Conservation (phyloP, 2,888 invertebrate genomes). For the Eristalinus aeneus region DNA sequence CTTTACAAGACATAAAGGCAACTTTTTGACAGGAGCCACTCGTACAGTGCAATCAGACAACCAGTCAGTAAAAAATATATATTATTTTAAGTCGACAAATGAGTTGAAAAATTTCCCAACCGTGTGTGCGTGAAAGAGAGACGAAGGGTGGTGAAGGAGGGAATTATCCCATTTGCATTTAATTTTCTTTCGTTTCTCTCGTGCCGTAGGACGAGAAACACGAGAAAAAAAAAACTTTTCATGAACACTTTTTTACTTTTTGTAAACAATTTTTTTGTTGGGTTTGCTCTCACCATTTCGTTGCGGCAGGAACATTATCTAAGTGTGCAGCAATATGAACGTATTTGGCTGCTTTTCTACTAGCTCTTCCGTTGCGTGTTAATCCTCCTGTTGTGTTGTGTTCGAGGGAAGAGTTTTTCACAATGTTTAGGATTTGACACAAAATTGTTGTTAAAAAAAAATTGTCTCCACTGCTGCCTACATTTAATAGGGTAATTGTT, state of each 20-base stretch:
- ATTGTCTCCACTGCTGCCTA: not conserved
- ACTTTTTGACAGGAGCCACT: constrained; percentile 63
- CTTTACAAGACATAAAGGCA: constrained; percentile 33
- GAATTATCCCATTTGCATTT: constrained; percentile 66
- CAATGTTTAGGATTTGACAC: constrained; percentile 69
- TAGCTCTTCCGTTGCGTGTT: constrained; percentile 6
- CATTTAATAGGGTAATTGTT: constrained; percentile 15
- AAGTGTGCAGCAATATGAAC: constrained; percentile 19
- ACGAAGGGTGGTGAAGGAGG: constrained; percentile 48
- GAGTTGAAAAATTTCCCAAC: constrained; percentile 57
- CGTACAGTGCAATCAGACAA: constrained; percentile 34
- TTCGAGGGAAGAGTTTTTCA: constrained; percentile 62
- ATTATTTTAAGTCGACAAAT: constrained; percentile 46
- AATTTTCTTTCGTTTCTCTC: constrained; percentile 31
- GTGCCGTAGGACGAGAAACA: not conserved
- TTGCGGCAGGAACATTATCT: constrained; percentile 7
- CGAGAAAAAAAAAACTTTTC: constrained; percentile 7
- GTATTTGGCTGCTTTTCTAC: constrained; percentile 17
- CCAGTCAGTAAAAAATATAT: constrained; percentile 13
- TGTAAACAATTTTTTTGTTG: constrained; percentile 57
- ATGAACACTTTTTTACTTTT: constrained; percentile 42
- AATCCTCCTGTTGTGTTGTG: constrained; percentile 33
- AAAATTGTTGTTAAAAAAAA: constrained; percentile 39
- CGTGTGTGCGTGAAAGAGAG: constrained; percentile 47
- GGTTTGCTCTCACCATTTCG: constrained; percentile 49